Evolutionary conservation across 2,888 invertebrate genomes (phyloP), one percentile per base, ranked within the genome.

Genomic region (Hydriomena furcata): DNA sequence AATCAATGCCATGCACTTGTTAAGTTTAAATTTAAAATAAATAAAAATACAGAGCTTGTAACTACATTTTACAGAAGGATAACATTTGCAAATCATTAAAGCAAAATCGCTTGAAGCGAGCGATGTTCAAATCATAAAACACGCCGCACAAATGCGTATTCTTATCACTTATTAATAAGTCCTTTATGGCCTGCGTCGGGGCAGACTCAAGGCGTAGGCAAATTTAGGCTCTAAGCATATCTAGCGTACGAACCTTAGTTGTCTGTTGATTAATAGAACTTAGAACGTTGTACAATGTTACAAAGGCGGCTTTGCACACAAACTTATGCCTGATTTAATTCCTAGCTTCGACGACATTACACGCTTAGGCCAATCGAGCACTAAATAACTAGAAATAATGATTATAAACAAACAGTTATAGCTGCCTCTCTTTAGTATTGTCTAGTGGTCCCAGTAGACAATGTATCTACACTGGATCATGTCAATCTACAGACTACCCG

Each of bases 191-290:
- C 36, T 41, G 38, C 30, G 4, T 17, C 17, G 6, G 36, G 27
- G 25, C 43, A 43, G 41, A 36, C 34, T 8, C 4, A 37, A 46
- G 46, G 38, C 47, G 27, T 34, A 50, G 35, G 45, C 51, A 41
- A 30, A 27, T 34, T 34, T 28, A 49, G 45, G 31, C 51, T 35
- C 12, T 24, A 40, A 44, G 32, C 27, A 25, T 23, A 31, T 21
- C 13, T 34, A 38, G 50, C 28, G 25, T 7, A 25, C 44, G 30
- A 40, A 35, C 31, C 11, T 12, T 5, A 8, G 5, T 10, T 10
- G 8, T 5, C 6, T 0, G 8, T 8, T 27, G 3, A 12, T 12
- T 1, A 11, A 7, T 11, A 7, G 30, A 30, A 11, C 11, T 12
- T 30, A 30, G 12, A 13, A 17, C 17, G 17, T 17, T 17, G 17